Evolutionary conservation across 2,797 vertebrate genomes (phyloP).

Genomic region (Tolypeutes matacus): DNA sequence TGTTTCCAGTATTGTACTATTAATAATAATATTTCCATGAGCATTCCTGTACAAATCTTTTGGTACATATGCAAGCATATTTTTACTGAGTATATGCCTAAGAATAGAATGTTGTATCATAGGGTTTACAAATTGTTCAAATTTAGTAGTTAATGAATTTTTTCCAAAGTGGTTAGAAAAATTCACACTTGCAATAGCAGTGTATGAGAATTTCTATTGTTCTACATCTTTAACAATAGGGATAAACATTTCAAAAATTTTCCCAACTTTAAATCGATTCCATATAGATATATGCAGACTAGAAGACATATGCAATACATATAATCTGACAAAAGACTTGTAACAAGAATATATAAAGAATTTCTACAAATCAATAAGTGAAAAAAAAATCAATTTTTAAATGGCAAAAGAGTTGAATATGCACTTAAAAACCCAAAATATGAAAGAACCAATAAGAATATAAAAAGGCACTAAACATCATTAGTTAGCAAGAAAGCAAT

Average conservation of each 20-base stretch:
- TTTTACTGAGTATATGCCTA: background rate
- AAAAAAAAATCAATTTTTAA: background rate
- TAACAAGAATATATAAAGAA: background rate
- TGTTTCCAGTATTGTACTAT: background rate
- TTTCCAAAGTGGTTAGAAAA: background rate
- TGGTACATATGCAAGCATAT: background rate
- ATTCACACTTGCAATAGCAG: background rate
- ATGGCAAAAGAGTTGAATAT: background rate
- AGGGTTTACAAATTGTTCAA: background rate
- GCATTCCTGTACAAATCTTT: background rate
- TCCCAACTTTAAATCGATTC: constrained; percentile 3
- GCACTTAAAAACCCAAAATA: background rate
- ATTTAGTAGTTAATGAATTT: background rate
- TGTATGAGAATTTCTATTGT: background rate
- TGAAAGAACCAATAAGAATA: background rate
- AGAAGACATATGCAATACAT: background rate
- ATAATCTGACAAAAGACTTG: background rate
- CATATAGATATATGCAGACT: background rate
- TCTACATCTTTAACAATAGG: background rate
- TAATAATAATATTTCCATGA: background rate
- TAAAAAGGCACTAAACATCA: background rate
- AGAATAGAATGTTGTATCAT: background rate
- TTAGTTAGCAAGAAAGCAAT: background rate
- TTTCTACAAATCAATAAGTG: background rate
- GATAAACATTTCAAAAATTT: constrained; percentile 24